phyloP scores from a whole-genome alignment of 2,888 invertebrate species.

The Poecilobothrus nobilitatus region DNA sequence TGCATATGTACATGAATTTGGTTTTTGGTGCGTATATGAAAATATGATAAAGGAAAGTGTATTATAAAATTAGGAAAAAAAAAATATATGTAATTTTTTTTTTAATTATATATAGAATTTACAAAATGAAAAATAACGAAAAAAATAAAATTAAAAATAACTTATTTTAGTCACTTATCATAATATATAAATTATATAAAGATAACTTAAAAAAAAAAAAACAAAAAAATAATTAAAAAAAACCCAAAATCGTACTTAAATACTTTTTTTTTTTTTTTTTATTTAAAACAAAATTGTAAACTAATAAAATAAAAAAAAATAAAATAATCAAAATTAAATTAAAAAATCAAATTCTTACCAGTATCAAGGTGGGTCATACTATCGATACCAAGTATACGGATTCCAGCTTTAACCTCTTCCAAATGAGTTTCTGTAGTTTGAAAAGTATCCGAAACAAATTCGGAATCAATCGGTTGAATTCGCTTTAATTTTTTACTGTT shows the following conservation, averaged over 20 bases:
- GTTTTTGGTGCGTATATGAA: background rate
- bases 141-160: background rate
- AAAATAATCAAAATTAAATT: constrained; percentile 18
- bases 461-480: constrained; percentile 46
- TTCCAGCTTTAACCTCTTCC: constrained; percentile 65
- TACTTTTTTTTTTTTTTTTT: no score
- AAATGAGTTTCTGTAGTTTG: constrained; percentile 57
- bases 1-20: background rate
- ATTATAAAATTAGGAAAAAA: background rate
- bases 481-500: constrained; percentile 20
- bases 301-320: constrained; percentile 15
- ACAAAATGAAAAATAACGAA: background rate
- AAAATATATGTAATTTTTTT: no score
- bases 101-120: background rate
- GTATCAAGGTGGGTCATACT: constrained; percentile 48
- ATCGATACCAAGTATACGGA: constrained; percentile 61
- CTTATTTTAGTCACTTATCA: background rate
- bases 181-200: background rate
- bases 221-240: background rate
- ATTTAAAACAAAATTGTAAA: constrained; percentile 7
- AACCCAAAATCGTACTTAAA: background rate
- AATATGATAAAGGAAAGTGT: background rate
- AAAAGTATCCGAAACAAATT: constrained; percentile 71
- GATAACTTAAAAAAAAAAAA: background rate
- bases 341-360: constrained; percentile 40